These are phyloP conservation scores for Emys orbicularis DNA, from an alignment of 2,797 vertebrate genomes.

Conservation along the genomic window DNA sequence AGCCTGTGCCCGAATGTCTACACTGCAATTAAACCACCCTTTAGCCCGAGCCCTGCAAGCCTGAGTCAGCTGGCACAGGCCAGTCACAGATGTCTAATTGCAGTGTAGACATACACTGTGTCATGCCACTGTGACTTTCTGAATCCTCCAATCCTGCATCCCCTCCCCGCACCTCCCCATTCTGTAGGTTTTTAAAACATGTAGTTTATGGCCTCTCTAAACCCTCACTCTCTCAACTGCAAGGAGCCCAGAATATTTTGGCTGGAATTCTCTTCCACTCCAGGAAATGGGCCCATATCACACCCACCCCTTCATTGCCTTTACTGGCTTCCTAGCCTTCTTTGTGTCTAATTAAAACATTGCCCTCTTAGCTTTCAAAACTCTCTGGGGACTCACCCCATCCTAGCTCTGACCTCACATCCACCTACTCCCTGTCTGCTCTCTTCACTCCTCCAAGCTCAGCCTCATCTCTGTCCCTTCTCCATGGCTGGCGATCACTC, in stretches of 20 bases:
- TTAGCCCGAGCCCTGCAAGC: not conserved
- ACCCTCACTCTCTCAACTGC: not conserved
- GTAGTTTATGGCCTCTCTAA: not conserved
- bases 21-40: not conserved
- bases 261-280: not conserved
- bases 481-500: accelerated
- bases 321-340: constrained; percentile 9
- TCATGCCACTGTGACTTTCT: not conserved
- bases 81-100: not conserved
- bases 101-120: not conserved
- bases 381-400: not conserved
- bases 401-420: constrained; percentile 5
- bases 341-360: not conserved
- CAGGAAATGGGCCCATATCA: constrained; percentile 31
- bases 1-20: not conserved
- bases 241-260: not conserved
- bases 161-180: accelerated
- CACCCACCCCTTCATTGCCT: constrained; percentile 8
- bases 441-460: not conserved
- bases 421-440: not conserved
- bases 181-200: not conserved
- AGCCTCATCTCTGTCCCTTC: not conserved
- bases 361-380: not conserved
- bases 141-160: not conserved
- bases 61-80: not conserved